Percentiles rank a stretch among this genome's conserved stretches.
Conservation (phyloP, 2,797 vertebrate genomes). For the Pangasius djambal region DNA sequence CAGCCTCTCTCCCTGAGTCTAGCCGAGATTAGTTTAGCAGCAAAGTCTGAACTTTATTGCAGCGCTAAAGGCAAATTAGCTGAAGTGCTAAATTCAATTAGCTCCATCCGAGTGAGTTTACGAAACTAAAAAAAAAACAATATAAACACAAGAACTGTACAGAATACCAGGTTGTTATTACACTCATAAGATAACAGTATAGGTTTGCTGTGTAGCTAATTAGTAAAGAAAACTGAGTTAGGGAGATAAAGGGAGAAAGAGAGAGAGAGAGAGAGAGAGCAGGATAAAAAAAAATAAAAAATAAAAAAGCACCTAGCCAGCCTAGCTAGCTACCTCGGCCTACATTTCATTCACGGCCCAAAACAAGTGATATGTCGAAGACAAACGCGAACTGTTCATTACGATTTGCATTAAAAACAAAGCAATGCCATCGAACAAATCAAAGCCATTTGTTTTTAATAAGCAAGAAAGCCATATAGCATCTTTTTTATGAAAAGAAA, state of each 20-base stretch:
- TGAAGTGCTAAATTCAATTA: constrained; percentile 41
- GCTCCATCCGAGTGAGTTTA: constrained; percentile 28
- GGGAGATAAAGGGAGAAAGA: not conserved
- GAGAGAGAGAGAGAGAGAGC: too few species aligned
- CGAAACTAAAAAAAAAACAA: not conserved
- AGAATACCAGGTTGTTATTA: not conserved
- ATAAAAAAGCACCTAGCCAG: constrained; percentile 30
- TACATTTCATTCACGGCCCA: constrained; percentile 56
- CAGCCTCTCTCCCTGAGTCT: not conserved
- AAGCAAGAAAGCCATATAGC: not conserved
- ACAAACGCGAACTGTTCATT: constrained; percentile 42
- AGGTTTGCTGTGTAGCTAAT: not conserved
- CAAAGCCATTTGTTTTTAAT: not conserved
- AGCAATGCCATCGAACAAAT: not conserved
- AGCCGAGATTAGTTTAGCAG: constrained; percentile 1
- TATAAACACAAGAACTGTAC: not conserved
- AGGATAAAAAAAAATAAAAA: too few species aligned
- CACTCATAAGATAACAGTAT: not conserved
- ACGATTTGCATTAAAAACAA: constrained; percentile 10
- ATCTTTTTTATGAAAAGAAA: not conserved
- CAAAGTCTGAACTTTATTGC: constrained; percentile 38
- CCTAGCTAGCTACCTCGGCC: constrained; percentile 54
- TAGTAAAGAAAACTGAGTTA: constrained; percentile 16
- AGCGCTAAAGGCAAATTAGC: constrained; percentile 31
- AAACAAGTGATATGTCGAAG: constrained; percentile 49